Evolutionary conservation across 2,113 vertebrate species (phyloP).

Genomic region (Verasper variegatus): DNA sequence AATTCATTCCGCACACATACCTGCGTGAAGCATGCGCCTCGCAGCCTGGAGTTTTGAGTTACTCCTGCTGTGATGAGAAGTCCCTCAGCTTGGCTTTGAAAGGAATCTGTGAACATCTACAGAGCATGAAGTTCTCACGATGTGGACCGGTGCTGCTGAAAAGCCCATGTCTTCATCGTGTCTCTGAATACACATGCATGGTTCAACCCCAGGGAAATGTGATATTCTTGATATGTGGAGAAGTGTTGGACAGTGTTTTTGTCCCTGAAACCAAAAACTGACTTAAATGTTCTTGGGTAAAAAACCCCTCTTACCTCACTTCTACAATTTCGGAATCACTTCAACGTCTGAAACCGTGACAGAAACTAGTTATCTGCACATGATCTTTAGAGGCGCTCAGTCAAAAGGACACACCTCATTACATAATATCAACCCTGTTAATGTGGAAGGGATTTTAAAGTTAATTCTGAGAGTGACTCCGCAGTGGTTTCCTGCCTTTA

Average conservation of each 20-base stretch:
- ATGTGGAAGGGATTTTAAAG: conserved; percentile 26
- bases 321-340: conserved; percentile 5
- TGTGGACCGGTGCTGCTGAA: conserved; percentile 37
- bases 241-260: background rate
- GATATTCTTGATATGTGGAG: conserved; percentile 39
- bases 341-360: background rate
- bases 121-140: conserved; percentile 32
- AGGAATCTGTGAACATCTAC: conserved; percentile 40
- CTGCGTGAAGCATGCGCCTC: conserved; percentile 1
- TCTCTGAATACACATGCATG: conserved; percentile 18
- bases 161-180: background rate
- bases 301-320: background rate
- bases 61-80: conserved; percentile 34
- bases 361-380: background rate
- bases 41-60: conserved; percentile 9
- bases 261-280: background rate
- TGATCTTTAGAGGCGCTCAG: conserved; percentile 13
- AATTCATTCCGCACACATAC: background rate
- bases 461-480: conserved; percentile 41
- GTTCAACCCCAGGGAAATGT: conserved; percentile 34
- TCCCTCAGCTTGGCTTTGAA: conserved; percentile 5
- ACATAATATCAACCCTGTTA: conserved; percentile 32
- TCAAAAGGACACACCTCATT: conserved; percentile 15
- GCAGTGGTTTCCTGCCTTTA: conserved; percentile 18
- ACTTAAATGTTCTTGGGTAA: conserved; percentile 11